A percentile compares a stretch with the other conserved stretches of the same genome.
phyloP scores from a whole-genome alignment of 2,888 invertebrate species.

The Ypsolopha sequella region DNA sequence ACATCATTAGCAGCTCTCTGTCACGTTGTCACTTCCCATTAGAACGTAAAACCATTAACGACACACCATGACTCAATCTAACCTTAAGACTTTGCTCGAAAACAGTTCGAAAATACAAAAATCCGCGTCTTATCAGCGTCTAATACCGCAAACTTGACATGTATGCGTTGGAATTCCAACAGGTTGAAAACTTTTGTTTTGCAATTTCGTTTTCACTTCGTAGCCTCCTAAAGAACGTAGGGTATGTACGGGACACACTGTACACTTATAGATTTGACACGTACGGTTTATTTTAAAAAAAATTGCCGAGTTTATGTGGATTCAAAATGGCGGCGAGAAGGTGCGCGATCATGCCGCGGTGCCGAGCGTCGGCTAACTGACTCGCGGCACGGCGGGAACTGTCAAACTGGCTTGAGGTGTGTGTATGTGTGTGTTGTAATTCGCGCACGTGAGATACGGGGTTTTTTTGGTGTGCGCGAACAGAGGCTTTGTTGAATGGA shows the following conservation, averaged over 20 bases:
- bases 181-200: background rate
- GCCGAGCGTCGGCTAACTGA: conserved; percentile 66
- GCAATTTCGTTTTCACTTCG: conserved; percentile 4
- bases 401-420: conserved; percentile 53
- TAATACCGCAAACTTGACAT: conserved; percentile 5
- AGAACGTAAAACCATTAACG: conserved; percentile 24
- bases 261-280: conserved; percentile 36
- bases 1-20: conserved; percentile 34
- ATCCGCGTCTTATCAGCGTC: conserved; percentile 21
- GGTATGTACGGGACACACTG: conserved; percentile 25
- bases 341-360: conserved; percentile 47
- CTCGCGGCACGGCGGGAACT: conserved; percentile 30
- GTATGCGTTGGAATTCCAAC: conserved; percentile 3
- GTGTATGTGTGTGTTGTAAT: conserved; percentile 16
- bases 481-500: conserved; percentile 8
- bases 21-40: conserved; percentile 24
- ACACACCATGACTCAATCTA: conserved; percentile 15
- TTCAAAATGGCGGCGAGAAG: conserved; percentile 42
- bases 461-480: conserved; percentile 2
- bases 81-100: conserved; percentile 16
- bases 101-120: conserved; percentile 39
- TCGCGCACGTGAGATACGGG: conserved; percentile 17
- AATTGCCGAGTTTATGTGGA: conserved; percentile 36
- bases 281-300: conserved; percentile 54
- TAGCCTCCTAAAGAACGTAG: conserved; percentile 26